phyloP scores from a whole-genome alignment of 2,797 vertebrate genomes.

The Melanotaenia parkinsoni region DNA sequence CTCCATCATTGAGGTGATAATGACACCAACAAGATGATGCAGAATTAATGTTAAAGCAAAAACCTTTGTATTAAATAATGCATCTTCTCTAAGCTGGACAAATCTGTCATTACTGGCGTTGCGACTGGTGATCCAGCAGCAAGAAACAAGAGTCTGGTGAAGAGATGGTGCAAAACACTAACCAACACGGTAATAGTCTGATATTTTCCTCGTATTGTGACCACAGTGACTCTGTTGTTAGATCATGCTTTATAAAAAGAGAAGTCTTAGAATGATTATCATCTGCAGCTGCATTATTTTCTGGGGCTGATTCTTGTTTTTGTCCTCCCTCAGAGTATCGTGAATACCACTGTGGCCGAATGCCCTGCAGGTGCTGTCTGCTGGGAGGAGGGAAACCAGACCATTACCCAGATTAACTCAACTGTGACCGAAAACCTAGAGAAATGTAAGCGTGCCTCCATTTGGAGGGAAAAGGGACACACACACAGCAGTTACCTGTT shows the following conservation, averaged over 20 bases:
- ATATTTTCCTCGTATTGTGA: constrained; percentile 28
- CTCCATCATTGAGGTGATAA: constrained; percentile 90
- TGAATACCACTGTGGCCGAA: constrained; percentile 84
- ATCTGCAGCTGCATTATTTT: not conserved
- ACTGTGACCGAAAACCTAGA: constrained; percentile 72
- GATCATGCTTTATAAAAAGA: constrained; percentile 38
- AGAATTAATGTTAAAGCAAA: not conserved
- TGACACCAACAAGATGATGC: not conserved
- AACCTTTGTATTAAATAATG: not conserved
- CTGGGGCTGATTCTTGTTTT: not conserved
- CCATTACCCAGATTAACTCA: constrained; percentile 82
- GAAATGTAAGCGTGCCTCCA: constrained; percentile 86
- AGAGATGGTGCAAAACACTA: constrained; percentile 88
- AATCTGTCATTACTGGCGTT: constrained; percentile 88
- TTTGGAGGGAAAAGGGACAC: not conserved
- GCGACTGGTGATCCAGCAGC: constrained; percentile 84
- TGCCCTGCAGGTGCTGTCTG: constrained; percentile 83
- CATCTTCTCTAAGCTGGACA: constrained; percentile 86
- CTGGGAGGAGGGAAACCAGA: constrained; percentile 79
- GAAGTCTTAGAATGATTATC: constrained; percentile 17
- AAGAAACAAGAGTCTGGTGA: constrained; percentile 91
- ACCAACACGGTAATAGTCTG: constrained; percentile 82
- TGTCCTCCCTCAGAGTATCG: constrained; percentile 65
- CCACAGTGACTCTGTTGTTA: constrained; percentile 28
- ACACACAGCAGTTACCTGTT: constrained; percentile 54